Evolutionary conservation across 2,797 vertebrate genomes (phyloP).

Genomic region (Prunella strophiata): DNA sequence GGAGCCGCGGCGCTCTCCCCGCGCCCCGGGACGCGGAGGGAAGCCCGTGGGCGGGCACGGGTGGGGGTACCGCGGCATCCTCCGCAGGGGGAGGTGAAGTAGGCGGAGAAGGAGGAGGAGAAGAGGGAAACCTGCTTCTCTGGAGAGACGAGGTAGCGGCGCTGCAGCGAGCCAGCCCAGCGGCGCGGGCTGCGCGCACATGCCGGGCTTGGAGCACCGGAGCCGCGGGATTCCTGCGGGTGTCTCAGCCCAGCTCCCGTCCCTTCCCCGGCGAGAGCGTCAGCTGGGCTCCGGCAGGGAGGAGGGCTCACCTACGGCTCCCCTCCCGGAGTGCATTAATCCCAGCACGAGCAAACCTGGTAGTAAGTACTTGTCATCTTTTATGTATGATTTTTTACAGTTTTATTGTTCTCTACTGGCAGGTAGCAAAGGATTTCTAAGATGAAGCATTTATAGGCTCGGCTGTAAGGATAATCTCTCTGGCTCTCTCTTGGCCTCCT

Average conservation of each 20-base stretch:
- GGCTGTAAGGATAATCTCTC: not conserved
- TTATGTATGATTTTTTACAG: not conserved
- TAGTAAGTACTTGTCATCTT: slow-evolving; percentile 48
- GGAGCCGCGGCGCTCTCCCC: not conserved
- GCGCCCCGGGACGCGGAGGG: not conserved
- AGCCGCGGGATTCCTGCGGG: not conserved
- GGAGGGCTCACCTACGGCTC: not conserved
- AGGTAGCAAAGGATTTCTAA: not conserved
- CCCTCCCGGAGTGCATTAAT: not conserved
- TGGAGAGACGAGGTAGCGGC: not conserved
- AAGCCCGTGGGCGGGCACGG: not conserved
- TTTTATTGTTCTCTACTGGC: slow-evolving; percentile 7
- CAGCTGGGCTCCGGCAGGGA: not conserved
- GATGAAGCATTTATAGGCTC: not conserved
- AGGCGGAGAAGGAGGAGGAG: slow-evolving; percentile 28
- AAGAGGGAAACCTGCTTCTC: slow-evolving; percentile 21
- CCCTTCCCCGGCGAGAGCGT: not conserved
- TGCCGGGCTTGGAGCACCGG: slow-evolving; percentile 26
- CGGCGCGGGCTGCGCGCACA: slow-evolving; percentile 29
- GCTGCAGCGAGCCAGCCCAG: not conserved
- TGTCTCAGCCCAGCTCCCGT: not conserved
- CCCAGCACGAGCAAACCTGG: not conserved
- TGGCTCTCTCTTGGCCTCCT: not conserved
- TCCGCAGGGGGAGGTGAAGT: not conserved
- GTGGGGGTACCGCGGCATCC: not conserved